Percentiles rank a stretch among this genome's conserved stretches.
Evolutionary conservation across 37 sponge, comb jelly and placozoan species (phyloP).

Genomic region (Ephydatia muelleri): DNA sequence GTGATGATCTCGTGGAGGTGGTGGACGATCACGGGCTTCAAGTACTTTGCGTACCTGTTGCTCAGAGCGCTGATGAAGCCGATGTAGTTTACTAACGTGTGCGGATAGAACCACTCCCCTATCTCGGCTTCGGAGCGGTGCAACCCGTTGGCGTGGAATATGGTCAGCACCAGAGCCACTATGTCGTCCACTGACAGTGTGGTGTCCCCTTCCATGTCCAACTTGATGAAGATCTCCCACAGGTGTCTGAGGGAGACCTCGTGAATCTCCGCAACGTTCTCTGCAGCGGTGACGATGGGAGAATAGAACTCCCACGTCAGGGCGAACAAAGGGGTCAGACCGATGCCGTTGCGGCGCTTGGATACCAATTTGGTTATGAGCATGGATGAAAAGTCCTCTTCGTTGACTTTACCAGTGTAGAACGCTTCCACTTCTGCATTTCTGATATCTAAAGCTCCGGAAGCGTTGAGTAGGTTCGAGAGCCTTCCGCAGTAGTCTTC

Average conservation of each 20-base stretch:
- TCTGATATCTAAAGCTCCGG: no score
- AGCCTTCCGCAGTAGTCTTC: no score
- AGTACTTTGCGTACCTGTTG: constrained; percentile 10
- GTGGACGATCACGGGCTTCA: constrained; percentile 24
- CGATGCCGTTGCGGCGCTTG: no score
- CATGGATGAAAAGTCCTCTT: no score
- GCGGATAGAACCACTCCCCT: constrained; percentile 49
- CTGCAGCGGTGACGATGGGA: no score
- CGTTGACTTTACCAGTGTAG: no score
- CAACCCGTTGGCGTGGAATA: constrained; percentile 31
- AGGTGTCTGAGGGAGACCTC: constrained; percentile 14
- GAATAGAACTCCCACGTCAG: no score
- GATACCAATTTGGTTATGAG: no score
- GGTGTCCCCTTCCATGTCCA: constrained; percentile 30
- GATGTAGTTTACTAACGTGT: constrained; percentile 35
- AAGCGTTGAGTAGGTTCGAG: no score
- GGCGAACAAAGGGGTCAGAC: no score
- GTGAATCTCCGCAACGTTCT: no score
- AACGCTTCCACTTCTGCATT: no score
- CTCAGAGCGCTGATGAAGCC: constrained; percentile 26
- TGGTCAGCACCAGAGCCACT: constrained; percentile 24
- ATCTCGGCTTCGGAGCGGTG: constrained; percentile 16
- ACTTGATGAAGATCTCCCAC: constrained; percentile 53
- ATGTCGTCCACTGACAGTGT: constrained; percentile 50
- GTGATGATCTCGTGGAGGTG: constrained; percentile 28